Conservation (phyloP, 2,113 vertebrate species). For the Podilymbus podiceps region DNA sequence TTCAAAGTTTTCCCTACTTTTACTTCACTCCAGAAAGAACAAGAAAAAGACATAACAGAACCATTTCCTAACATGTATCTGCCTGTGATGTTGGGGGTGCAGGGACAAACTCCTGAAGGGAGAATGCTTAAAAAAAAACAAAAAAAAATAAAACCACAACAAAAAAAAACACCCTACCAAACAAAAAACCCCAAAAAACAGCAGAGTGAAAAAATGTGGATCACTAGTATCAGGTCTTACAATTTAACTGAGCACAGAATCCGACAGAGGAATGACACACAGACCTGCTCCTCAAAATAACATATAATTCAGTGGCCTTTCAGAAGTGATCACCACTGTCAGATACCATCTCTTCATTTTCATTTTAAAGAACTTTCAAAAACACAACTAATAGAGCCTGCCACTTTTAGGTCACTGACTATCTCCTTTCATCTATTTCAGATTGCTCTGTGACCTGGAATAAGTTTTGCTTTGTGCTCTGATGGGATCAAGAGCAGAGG, state of each 20-base stretch:
- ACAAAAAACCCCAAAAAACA: too few relatives aligned
- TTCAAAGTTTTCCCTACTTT: background rate
- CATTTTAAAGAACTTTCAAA: background rate
- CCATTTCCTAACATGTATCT: background rate
- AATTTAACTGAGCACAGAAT: background rate
- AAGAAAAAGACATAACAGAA: background rate
- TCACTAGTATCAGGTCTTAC: background rate
- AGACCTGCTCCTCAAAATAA: background rate
- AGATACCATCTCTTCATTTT: background rate
- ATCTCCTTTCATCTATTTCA: background rate
- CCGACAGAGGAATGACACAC: background rate
- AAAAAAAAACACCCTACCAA: too few relatives aligned
- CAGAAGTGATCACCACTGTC: background rate
- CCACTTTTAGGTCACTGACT: background rate
- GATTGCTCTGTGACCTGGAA: background rate
- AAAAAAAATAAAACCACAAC: too few relatives aligned
- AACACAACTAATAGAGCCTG: background rate
- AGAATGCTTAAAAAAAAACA: background rate
- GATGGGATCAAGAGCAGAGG: background rate
- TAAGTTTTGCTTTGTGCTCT: background rate
- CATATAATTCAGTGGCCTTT: background rate
- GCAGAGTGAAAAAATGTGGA: background rate
- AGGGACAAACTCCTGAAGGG: background rate
- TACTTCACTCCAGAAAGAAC: background rate
- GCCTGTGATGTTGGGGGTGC: background rate